Percentiles rank a stretch among this genome's conserved stretches.
Conservation (phyloP, 2,888 invertebrate genomes). For the Noctua janthina region DNA sequence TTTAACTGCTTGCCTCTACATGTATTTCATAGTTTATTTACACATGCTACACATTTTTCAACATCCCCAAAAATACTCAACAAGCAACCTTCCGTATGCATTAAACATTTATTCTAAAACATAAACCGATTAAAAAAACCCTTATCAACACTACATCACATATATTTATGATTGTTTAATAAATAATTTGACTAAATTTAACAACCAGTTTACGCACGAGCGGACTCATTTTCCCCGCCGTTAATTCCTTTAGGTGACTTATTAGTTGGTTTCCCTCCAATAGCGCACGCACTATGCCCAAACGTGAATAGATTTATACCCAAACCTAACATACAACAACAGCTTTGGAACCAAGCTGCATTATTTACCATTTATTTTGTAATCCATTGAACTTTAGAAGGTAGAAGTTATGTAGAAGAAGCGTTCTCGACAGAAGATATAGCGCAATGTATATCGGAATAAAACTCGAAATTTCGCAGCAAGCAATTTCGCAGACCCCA, state of each 20-base stretch:
- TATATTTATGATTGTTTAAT: slow-evolving; percentile 54
- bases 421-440: slow-evolving; percentile 31
- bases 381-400: slow-evolving; percentile 57
- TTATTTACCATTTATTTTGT: slow-evolving; percentile 47
- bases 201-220: slow-evolving; percentile 52
- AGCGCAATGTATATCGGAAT: slow-evolving; percentile 52
- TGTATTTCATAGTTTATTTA: slow-evolving; percentile 12
- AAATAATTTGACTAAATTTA: slow-evolving; percentile 57
- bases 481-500: slow-evolving; percentile 73
- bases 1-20: not conserved
- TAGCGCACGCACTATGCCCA: slow-evolving; percentile 70
- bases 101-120: slow-evolving; percentile 37
- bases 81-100: slow-evolving; percentile 13
- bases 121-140: slow-evolving; percentile 50
- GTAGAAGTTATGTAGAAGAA: slow-evolving; percentile 24
- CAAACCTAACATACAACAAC: slow-evolving; percentile 33
- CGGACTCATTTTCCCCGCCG: slow-evolving; percentile 48
- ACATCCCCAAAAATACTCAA: slow-evolving; percentile 28
- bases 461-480: slow-evolving; percentile 61
- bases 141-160: slow-evolving; percentile 57
- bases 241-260: slow-evolving; percentile 66
- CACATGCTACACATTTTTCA: slow-evolving; percentile 25
- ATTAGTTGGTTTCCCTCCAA: slow-evolving; percentile 65
- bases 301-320: slow-evolving; percentile 70
- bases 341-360: slow-evolving; percentile 29